phyloP scores from a whole-genome alignment of 2,113 vertebrate species.

The Podocnemis expansa region DNA sequence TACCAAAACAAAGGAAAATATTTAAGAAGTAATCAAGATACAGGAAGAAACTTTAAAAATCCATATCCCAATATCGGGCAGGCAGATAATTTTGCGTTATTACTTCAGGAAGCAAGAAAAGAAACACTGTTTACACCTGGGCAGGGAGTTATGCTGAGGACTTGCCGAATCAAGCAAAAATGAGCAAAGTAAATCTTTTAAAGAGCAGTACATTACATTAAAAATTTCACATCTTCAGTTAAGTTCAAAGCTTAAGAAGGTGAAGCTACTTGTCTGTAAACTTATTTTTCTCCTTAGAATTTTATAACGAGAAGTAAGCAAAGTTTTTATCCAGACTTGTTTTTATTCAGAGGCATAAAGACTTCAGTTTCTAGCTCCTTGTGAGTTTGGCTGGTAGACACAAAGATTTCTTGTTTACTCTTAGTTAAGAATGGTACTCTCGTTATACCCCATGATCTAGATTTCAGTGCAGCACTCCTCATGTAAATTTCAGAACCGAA shows the following conservation, averaged over 20 bases:
- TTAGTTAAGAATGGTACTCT: fast-evolving
- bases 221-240: not conserved
- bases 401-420: too few relatives aligned
- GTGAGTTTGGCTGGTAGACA: not conserved
- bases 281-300: not conserved
- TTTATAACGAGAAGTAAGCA: not conserved
- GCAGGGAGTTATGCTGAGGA: not conserved
- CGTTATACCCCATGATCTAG: not conserved
- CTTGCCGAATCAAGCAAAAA: not conserved
- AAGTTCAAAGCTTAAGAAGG: not conserved
- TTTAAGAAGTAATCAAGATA: not conserved
- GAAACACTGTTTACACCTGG: not conserved
- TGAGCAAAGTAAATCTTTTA: not conserved
- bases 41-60: not conserved
- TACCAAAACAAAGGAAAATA: not conserved
- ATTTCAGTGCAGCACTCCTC: not conserved
- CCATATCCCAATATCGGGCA: not conserved
- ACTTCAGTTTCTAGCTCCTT: not conserved
- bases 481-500: not conserved
- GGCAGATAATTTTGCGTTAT: not conserved
- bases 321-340: not conserved
- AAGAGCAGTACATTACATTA: not conserved
- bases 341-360: not conserved
- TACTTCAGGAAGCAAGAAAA: not conserved
- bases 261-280: not conserved